Base-by-base conservation (phyloP, 2,888 invertebrate genomes). In the Iselma pallidipennis region DNA sequence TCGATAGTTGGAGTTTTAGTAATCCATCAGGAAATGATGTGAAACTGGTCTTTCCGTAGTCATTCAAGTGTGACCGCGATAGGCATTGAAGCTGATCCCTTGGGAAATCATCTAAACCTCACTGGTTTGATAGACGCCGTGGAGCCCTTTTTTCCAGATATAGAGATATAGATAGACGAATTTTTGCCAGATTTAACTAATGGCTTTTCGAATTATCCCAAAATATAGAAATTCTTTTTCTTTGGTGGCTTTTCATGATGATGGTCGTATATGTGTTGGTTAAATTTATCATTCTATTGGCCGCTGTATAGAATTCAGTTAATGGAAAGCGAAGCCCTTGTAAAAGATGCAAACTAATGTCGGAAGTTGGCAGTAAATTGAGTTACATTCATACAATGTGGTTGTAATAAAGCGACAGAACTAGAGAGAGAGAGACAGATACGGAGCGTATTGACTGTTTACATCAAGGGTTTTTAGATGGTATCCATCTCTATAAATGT, bases 1-100 rank as follows among this genome's bases (percentile, higher is more conserved):
- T 52, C 52, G 21, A 33, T 33, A 33, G 52, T 54, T 59, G 63
- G 60, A 63, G 50, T 59, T 60, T 56, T 56, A 57, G 64, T 64
- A 64, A 64, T 64, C 64, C 64, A 64, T 80, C 80, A 78, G 78
- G 78, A 78, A 78, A 76, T 77, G 78, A 77, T 75, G 77, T 75
- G 78, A 78, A 73, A 76, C 72, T 75, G 71, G 69, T 72, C 78
- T 80, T 80, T 80, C 78, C 76, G 78, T 76, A 76, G 73, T 79
- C 79, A 81, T 80, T 81, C 77, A 80, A 81, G 81, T 80, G 80
- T 81, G 80, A 78, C 81, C 80, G 79, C 78, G 80, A 81, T 80
- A 80, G 76, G 78, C 78, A 78, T 78, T 79, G 76, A 78, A 70
- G 74, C 70, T 63, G 66, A 63, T 68, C 81, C 78, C 79, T 63